These are phyloP conservation scores for Megaceryle maxima DNA, from an alignment of 2,113 vertebrate species.

Conservation along the genomic window DNA sequence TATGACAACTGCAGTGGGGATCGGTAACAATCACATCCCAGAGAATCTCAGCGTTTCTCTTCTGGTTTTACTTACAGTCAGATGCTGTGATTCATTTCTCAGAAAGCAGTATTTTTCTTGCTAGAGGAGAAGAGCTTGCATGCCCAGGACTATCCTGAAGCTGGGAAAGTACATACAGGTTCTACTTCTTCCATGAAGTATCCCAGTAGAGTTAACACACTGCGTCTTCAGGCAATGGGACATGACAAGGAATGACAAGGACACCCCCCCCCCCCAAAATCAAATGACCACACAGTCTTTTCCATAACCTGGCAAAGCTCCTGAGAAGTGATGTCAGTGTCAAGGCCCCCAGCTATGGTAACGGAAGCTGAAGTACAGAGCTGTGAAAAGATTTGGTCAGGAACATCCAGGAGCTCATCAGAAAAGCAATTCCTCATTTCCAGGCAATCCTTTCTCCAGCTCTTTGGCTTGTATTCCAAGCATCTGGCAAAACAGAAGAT, in stretches of 20 bases:
- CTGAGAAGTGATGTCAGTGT: not conserved
- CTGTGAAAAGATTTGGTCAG: not conserved
- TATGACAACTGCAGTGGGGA: not conserved
- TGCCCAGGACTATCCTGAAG: not conserved
- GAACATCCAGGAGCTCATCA: not conserved
- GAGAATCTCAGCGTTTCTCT: not conserved
- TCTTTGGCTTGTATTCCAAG: not conserved
- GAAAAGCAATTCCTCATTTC: not conserved
- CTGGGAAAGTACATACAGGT: not conserved
- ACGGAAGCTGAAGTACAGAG: not conserved
- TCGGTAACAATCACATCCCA: not conserved
- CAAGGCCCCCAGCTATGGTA: not conserved
- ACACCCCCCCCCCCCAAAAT: not conserved
- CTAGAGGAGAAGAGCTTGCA: not conserved
- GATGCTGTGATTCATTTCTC: not conserved
- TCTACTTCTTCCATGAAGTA: not conserved
- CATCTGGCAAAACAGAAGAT: not conserved
- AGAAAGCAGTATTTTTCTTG: not conserved
- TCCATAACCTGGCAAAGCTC: not conserved
- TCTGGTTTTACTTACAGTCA: not conserved
- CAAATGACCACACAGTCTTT: not conserved
- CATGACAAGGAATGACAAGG: not conserved
- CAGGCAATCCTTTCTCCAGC: not conserved
- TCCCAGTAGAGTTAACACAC: not conserved
- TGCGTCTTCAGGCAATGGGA: not conserved